phyloP scores from a whole-genome alignment of 2,797 vertebrate genomes.

The Eremophila alpestris region DNA sequence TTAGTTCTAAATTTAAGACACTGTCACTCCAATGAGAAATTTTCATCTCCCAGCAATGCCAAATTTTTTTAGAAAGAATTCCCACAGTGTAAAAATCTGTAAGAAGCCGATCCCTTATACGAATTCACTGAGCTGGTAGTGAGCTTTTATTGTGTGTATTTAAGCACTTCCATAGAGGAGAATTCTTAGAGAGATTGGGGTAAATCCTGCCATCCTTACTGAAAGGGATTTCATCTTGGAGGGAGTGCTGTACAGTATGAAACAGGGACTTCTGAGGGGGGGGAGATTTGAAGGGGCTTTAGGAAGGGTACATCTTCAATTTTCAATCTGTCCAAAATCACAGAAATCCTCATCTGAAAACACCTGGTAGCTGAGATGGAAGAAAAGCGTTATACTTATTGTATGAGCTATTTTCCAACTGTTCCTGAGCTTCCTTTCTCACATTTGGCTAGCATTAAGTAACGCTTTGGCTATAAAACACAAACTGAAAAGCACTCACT shows the following conservation, averaged over 20 bases:
- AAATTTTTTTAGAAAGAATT: conserved; percentile 48
- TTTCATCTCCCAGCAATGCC: not conserved
- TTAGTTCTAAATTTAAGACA: conserved; percentile 9
- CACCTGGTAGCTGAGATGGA: not conserved
- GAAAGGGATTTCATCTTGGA: conserved; percentile 34
- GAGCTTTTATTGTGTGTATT: conserved; percentile 18
- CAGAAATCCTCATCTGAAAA: conserved; percentile 19
- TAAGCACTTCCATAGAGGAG: conserved; percentile 40
- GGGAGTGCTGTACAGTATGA: not conserved
- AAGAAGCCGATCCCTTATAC: conserved; percentile 14
- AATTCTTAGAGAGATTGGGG: conserved; percentile 38
- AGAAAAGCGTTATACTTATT: not conserved
- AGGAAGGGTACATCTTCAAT: not conserved
- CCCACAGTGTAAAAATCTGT: not conserved
- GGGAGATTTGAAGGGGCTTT: not conserved
- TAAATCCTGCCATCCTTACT: conserved; percentile 41
- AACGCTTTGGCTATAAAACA: not conserved
- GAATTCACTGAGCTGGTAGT: conserved; percentile 37
- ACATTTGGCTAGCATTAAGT: not conserved
- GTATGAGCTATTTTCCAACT: not conserved
- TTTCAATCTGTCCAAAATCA: conserved; percentile 22
- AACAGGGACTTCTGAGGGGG: not conserved
- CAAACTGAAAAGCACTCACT: not conserved
- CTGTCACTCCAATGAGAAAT: not conserved
- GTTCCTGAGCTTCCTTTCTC: not conserved